phyloP scores from a whole-genome alignment of 2,113 vertebrate genomes.

The Hydropotes inermis region DNA sequence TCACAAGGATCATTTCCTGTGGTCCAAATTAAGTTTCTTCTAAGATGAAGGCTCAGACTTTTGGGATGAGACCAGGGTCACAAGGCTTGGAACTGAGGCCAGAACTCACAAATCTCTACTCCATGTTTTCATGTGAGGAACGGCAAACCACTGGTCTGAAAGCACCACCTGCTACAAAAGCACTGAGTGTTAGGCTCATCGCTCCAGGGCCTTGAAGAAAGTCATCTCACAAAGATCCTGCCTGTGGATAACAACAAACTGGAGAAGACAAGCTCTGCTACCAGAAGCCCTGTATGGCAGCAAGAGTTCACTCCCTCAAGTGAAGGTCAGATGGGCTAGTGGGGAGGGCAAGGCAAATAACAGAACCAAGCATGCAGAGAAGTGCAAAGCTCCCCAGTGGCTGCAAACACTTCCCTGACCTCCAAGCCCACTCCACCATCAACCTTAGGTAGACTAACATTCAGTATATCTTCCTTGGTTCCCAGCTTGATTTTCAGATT shows the following conservation, averaged over 20 bases:
- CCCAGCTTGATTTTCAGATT: not conserved
- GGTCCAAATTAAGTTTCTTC: not conserved
- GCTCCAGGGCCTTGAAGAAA: not conserved
- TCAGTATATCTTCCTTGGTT: not conserved
- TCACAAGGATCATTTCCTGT: not conserved
- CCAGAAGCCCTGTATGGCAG: not conserved
- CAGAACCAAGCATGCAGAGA: not conserved
- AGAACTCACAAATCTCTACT: not conserved
- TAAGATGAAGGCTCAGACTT: not conserved
- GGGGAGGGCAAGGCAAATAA: not conserved
- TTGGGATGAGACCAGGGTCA: not conserved
- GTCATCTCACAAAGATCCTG: not conserved
- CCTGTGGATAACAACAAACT: not conserved
- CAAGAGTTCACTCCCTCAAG: not conserved
- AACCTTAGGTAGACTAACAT: not conserved
- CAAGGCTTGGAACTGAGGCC: not conserved
- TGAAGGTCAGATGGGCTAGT: not conserved
- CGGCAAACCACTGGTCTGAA: not conserved
- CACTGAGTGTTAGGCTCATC: no score
- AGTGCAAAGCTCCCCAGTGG: not conserved
- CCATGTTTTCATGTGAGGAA: not conserved
- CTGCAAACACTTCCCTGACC: not conserved
- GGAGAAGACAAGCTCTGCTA: not conserved
- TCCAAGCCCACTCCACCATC: not conserved
- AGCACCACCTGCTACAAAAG: not conserved